A percentile compares a stretch with the other conserved stretches of the same genome.
phyloP scores from a whole-genome alignment of 2,888 invertebrate genomes.

The Drosophila emarginata region DNA sequence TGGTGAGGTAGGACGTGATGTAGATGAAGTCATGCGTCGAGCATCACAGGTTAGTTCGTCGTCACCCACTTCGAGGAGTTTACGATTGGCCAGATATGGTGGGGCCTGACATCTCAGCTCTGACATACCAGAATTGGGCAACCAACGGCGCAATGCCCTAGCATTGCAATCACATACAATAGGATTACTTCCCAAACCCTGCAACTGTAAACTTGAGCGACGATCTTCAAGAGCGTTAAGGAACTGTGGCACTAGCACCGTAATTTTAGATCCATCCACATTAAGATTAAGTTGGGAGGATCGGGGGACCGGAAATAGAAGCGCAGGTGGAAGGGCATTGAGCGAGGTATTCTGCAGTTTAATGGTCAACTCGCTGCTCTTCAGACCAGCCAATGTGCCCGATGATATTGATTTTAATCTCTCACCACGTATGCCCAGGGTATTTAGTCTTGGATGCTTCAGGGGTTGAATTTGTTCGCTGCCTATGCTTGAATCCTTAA shows the following conservation, averaged over 20 bases:
- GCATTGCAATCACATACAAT: constrained; percentile 93
- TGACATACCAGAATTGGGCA: constrained; percentile 86
- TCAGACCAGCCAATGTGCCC: constrained; percentile 91
- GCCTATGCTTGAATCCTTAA: constrained; percentile 91
- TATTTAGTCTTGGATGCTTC: constrained; percentile 89
- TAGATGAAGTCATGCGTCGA: constrained; percentile 83
- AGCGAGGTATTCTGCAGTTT: constrained; percentile 91
- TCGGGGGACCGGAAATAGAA: constrained; percentile 93
- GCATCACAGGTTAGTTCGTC: constrained; percentile 92
- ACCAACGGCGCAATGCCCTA: constrained; percentile 90
- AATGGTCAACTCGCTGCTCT: constrained; percentile 88
- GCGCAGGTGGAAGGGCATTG: constrained; percentile 89
- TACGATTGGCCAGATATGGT: constrained; percentile 86
- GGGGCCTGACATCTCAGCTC: constrained; percentile 88
- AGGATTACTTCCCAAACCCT: constrained; percentile 90
- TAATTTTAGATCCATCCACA: constrained; percentile 89
- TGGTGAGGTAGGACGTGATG: constrained; percentile 62
- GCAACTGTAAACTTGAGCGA: constrained; percentile 88
- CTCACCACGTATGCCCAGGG: constrained; percentile 89
- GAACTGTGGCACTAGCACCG: constrained; percentile 90
- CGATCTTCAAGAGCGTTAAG: constrained; percentile 92
- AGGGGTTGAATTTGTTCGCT: constrained; percentile 91
- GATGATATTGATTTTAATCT: constrained; percentile 90
- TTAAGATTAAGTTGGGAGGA: constrained; percentile 91
- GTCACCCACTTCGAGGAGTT: constrained; percentile 90